phyloP scores from a whole-genome alignment of 2,113 vertebrate genomes.

The Gymnorhina tibicen region DNA sequence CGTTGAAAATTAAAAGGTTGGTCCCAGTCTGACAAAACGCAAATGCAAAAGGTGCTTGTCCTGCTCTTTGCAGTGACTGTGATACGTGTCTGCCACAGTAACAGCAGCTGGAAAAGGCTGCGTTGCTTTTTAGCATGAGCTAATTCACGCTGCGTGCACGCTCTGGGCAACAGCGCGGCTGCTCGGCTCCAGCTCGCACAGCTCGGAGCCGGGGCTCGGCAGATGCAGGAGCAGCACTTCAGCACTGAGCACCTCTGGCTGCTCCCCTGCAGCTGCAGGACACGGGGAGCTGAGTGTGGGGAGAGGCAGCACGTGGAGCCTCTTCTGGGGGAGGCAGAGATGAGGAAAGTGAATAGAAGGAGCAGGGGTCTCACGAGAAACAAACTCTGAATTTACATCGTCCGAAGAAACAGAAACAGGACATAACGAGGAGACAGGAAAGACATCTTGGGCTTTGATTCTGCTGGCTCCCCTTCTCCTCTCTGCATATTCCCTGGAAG shows the following conservation, averaged over 20 bases:
- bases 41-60: background rate
- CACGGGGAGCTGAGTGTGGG: background rate
- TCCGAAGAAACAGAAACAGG: background rate
- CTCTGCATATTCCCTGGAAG: constrained; percentile 31
- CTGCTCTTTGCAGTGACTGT: background rate
- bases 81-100: background rate
- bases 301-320: background rate
- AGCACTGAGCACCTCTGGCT: background rate
- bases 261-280: background rate
- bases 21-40: background rate
- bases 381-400: background rate
- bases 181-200: background rate
- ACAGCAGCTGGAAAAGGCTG: background rate
- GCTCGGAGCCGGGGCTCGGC: background rate
- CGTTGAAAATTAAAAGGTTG: background rate
- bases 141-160: background rate
- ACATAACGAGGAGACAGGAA: background rate
- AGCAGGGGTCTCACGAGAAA: background rate
- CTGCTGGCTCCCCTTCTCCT: constrained; percentile 11
- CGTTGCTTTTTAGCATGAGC: background rate
- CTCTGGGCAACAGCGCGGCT: background rate
- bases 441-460: background rate
- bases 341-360: background rate
- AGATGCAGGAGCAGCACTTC: background rate
- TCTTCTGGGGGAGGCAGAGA: background rate